phyloP scores from a whole-genome alignment of 2,888 invertebrate genomes.

The Blomia tropicalis region DNA sequence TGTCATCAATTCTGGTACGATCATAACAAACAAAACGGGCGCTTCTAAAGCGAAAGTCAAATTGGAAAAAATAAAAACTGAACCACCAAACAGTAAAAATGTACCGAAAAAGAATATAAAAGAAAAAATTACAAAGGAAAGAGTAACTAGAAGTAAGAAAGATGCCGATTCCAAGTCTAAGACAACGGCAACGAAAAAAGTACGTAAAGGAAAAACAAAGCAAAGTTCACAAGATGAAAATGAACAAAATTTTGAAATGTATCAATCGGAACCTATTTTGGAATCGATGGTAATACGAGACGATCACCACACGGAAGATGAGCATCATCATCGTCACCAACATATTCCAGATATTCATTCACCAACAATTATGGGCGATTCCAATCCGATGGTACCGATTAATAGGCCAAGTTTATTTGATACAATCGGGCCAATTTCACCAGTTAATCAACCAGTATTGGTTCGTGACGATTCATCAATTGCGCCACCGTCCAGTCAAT shows the following conservation, averaged over 20 bases:
- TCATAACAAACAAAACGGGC: too few relatives aligned
- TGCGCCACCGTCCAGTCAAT: neutral
- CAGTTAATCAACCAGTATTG: neutral
- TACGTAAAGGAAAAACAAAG: neutral
- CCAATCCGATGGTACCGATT: neutral
- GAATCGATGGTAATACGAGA: neutral
- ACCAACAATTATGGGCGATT: neutral
- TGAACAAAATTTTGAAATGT: neutral
- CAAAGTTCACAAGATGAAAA: neutral
- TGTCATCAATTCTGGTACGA: too few relatives aligned
- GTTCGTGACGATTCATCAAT: too few relatives aligned
- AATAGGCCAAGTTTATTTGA: neutral
- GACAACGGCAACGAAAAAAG: neutral
- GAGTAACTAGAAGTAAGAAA: too few relatives aligned
- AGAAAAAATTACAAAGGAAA: neutral
- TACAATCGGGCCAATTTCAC: neutral
- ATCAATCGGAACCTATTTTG: neutral
- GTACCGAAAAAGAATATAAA: neutral
- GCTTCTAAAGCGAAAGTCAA: too few relatives aligned
- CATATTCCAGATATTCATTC: neutral
- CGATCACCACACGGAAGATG: slow-evolving; percentile 1
- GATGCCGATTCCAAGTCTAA: neutral
- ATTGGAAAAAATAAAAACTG: too few relatives aligned
- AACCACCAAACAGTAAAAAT: slow-evolving; percentile 10
- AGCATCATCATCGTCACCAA: neutral